Evolutionary conservation across 2,113 vertebrate species (phyloP), one percentile per base, ranked within the genome.

Genomic region (Psilopsiagon aurifrons): DNA sequence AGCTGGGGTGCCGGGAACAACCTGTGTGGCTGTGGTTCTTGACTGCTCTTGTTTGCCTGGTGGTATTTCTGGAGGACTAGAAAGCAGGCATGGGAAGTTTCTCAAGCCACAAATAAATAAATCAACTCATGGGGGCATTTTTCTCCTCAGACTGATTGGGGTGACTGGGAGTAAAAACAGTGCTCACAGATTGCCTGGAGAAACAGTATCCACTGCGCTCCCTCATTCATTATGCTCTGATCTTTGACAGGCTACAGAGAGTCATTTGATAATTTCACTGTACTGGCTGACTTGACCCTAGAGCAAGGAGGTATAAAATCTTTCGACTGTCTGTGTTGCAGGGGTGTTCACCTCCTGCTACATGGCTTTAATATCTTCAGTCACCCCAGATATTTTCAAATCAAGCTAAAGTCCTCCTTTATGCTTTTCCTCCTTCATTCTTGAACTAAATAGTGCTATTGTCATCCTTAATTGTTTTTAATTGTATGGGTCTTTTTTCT

Each of bases 301-400:
- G 64, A 70, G 37, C n/a, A 24, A 67, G 39, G n/a, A n/a, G 4
- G 4, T 77, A 4, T 77, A 39, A 66, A 47, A 77, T 92, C 83
- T 44, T 69, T 52, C n/a, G 22, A 46, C 37, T 14, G 0, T 0
- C 57, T 71, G 12, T 70, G 43, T 11, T 74, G 47, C 0, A 1
- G 63, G 46, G 9, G 47, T 0, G 17, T 43, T 91, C 73, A 80
- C 37, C 41, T 94, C 20, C 43, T 71, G 49, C 47, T 77, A 54
- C 35, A 3, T 16, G 13, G 11, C 37, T 29, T 44, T 52, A 73
- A 27, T 88, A 41, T 74, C 85, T 85, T 66, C 4, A 20, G n/a
- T 90, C 51, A 83, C 37, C 25, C 7, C 18, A 79, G 18, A 9
- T 86, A 57, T 66, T 86, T 77, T 81, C 54, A 59, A 80, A 70